Conservation (phyloP, 2,113 vertebrate genomes). For the Meriones unguiculatus region DNA sequence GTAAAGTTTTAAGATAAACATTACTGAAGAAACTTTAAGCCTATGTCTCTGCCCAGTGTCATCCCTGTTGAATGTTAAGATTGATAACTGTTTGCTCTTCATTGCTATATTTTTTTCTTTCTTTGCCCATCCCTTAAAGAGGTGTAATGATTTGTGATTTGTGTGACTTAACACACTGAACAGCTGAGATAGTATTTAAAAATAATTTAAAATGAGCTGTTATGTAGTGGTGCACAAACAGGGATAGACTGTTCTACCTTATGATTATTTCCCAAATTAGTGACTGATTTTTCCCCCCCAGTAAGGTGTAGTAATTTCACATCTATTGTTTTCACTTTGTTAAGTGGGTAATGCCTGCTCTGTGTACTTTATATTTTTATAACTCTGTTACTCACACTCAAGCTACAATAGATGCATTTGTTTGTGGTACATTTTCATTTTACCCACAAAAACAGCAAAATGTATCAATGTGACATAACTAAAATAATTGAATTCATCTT, state of each 20-base stretch:
- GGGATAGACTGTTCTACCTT: not conserved
- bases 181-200: conserved; percentile 21
- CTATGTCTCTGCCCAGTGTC: not conserved
- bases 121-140: not conserved
- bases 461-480: not conserved
- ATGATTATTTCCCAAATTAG: not conserved
- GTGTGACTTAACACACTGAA: not conserved
- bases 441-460: not conserved
- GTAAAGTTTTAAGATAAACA: conserved; percentile 57
- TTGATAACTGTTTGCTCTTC: not conserved
- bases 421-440: conserved; percentile 49
- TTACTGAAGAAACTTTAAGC: conserved; percentile 17
- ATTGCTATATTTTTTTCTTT: not conserved
- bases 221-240: not conserved
- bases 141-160: not conserved
- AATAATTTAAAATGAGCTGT: not conserved
- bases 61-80: not conserved
- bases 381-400: not conserved
- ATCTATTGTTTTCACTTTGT: not conserved
- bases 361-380: not conserved
- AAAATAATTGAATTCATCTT: conserved; percentile 62
- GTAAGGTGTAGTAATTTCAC: not conserved
- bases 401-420: not conserved
- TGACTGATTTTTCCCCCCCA: conserved; percentile 36
- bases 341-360: not conserved